phyloP scores from a whole-genome alignment of 1,140 invertebrate genomes.

The Tetragonula clypearis region DNA sequence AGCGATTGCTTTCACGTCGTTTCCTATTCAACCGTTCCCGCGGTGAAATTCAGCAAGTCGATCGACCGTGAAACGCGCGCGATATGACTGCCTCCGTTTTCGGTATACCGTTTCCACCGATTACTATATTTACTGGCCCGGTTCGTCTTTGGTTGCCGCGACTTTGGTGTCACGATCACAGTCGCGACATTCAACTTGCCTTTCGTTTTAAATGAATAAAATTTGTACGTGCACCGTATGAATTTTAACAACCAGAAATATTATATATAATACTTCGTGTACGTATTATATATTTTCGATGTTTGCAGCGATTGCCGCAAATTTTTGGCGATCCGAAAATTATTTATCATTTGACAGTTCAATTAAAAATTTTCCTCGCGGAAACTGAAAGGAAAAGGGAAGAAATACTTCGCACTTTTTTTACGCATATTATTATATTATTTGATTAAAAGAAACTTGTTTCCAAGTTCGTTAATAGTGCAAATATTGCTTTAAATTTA shows the following conservation, averaged over 20 bases:
- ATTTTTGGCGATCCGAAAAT: too few relatives aligned
- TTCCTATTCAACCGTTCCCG: conserved; percentile 16
- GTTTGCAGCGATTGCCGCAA: too few relatives aligned
- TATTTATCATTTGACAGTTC: too few relatives aligned
- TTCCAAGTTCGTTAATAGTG: too few relatives aligned
- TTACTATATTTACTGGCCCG: background rate
- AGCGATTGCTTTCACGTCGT: conserved; percentile 18
- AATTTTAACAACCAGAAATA: too few relatives aligned
- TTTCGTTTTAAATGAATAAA: background rate
- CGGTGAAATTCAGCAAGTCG: conserved; percentile 13
- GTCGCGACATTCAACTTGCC: background rate
- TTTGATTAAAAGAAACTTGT: too few relatives aligned
- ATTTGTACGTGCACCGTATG: background rate
- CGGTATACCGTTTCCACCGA: background rate
- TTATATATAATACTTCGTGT: too few relatives aligned
- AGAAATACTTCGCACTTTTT: too few relatives aligned
- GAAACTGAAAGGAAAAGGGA: too few relatives aligned
- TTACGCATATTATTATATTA: too few relatives aligned
- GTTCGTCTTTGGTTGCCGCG: background rate
- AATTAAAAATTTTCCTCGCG: too few relatives aligned
- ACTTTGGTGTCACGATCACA: background rate
- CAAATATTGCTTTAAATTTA: too few relatives aligned
- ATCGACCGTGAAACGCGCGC: conserved; percentile 18
- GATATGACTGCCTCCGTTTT: conserved; percentile 24
- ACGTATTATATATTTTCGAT: background rate